Evolutionary conservation across 2,888 invertebrate species (phyloP), one percentile per base, ranked within the genome.

Genomic region (Drosophila robusta): DNA sequence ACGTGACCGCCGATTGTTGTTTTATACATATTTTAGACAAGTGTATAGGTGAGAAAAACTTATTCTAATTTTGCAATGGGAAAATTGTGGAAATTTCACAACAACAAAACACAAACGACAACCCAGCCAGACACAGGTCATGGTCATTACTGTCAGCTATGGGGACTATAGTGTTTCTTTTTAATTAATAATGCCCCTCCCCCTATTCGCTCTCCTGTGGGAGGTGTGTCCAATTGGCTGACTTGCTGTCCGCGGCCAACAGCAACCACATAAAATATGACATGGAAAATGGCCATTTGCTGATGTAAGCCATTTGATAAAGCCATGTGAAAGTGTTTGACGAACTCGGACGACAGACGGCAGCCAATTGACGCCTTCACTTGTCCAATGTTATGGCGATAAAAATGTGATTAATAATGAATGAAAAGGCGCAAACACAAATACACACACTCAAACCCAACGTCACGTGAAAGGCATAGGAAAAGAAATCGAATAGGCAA

Each of bases 351-450:
- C 54, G 52, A 56, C 49, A 79, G 76, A 71, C 71, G 81, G 63
- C 70, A 64, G 68, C 70, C 83, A 83, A 81, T 81, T 86, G 84
- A 83, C 84, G 80, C 74, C 87, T 80, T 67, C 52, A 73, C 55
- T 70, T 74, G 65, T 57, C 49, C 68, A 55, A 65, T 75, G 72
- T 66, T 80, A 46, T 50, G 51, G 72, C 78, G 87, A 87, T 75
- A 78, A 84, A 82, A 87, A 81, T 72, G 69, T 67, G 78, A 82
- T 87, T 84, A 82, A 81, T 70, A 75, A 68, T 82, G 47, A 72
- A 72, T 68, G 58, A 84, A 75, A 66, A 67, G 34, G 41, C 45
- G 34, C 45, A 46, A n/a, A n/a, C 22, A 38, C 16, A 51, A 38
- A 36, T 4, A 14, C 14, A 42, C 24, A 44, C 1, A 47, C 26